Evolutionary conservation across 2,888 invertebrate genomes (phyloP), one percentile per base, ranked within the genome.

Genomic region (Lycophotia porphyrea): DNA sequence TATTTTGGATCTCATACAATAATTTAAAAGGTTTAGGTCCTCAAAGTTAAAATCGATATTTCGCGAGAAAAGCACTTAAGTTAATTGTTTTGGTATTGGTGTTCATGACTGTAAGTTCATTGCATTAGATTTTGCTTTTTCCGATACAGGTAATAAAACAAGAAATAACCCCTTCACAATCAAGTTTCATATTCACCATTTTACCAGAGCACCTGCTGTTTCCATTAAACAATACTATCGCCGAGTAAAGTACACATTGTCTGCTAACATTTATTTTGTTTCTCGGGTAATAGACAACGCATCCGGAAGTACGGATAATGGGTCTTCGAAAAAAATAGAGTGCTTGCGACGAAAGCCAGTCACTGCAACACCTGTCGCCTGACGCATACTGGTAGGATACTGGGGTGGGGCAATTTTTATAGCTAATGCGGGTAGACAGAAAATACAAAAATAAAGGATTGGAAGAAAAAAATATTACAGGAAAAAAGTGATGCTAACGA

Each of bases 241-340:
- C 44, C 34, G 31, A 67, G 63, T 77, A 67, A 79, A 83, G 76
- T 82, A 81, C 81, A 81, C 77, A 80, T 76, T 82, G 76, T 84
- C 60, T 69, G 80, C 69, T 64, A 42, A 77, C 79, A 84, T 88
- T 81, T 82, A 85, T 83, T 83, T 88, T 84, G 81, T 83, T 84
- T 82, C 80, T 71, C 76, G 76, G 77, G 85, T 88, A 89, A 88
- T 88, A 89, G 87, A 86, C 84, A 86, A 87, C 84, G 79, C 82
- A 88, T 84, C 81, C 81, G 81, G 81, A 70, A 85, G 85, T 76
- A 78, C 79, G 85, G 83, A 88, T 89, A 86, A 88, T 89, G 87
- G 84, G 74, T 78, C 71, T 71, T 67, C 81, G 80, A 81, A 86
- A 89, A 89, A 89, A 88, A 87, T 84, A 85, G 84, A 87, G 87